These are phyloP conservation scores for Sibirionetta formosa DNA, from an alignment of 2,797 vertebrate species.

Conservation along the genomic window DNA sequence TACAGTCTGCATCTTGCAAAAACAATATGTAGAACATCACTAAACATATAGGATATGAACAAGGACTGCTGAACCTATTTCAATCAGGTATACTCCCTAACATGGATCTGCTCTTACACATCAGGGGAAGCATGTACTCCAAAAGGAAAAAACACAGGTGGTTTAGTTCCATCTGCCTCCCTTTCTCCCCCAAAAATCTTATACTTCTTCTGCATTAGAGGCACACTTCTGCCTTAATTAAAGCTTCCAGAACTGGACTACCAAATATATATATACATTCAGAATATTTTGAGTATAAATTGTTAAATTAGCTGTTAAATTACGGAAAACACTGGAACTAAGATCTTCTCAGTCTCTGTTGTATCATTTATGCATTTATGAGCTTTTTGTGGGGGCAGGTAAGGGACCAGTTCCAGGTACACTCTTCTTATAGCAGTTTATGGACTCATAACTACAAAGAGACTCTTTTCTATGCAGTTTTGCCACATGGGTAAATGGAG, in stretches of 20 bases:
- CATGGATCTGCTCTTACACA: background rate
- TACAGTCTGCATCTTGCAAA: background rate
- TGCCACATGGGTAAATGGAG: background rate
- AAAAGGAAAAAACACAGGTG: background rate
- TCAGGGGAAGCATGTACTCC: rapidly evolving
- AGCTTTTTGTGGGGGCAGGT: background rate
- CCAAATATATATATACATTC: background rate
- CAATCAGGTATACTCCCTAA: background rate
- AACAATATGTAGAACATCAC: background rate
- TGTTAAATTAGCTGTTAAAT: background rate
- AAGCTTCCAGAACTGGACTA: background rate
- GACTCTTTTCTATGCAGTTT: background rate
- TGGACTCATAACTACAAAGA: background rate
- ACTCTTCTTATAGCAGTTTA: background rate
- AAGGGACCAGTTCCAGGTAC: background rate
- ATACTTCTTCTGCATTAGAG: background rate
- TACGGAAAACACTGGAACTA: background rate
- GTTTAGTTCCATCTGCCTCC: background rate
- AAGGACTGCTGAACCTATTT: background rate
- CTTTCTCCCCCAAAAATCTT: background rate
- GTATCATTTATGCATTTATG: background rate
- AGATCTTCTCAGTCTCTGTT: background rate
- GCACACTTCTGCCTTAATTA: background rate
- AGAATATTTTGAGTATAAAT: background rate
- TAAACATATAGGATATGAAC: background rate